Evolutionary conservation across 2,797 vertebrate species (phyloP).

Genomic region (Zalophus californianus): DNA sequence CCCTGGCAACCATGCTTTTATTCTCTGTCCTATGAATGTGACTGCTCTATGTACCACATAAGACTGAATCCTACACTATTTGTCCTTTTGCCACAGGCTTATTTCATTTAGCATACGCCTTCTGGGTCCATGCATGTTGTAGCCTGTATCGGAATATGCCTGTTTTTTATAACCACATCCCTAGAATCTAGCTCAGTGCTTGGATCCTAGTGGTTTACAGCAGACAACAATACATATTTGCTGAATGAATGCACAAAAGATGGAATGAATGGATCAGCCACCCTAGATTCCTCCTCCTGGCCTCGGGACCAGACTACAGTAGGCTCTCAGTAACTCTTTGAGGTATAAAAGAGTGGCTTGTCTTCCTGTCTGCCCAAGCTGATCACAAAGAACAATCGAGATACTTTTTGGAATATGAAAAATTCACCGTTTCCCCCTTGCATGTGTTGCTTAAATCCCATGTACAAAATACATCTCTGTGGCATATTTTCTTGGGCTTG

Average conservation of each 20-base stretch:
- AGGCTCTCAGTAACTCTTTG: not conserved
- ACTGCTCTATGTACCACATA: accelerated
- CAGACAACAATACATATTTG: accelerated
- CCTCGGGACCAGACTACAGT: not conserved
- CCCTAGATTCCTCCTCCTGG: accelerated
- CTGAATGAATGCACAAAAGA: not conserved
- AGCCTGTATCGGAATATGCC: not conserved
- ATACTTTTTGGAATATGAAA: not conserved
- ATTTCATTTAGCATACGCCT: not conserved
- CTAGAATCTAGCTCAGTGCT: not conserved
- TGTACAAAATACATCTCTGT: not conserved
- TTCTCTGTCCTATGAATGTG: not conserved
- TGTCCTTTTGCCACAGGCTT: not conserved
- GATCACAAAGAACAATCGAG: not conserved
- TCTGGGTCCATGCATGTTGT: not conserved
- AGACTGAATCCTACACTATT: not conserved
- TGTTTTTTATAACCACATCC: not conserved
- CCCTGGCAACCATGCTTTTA: not conserved
- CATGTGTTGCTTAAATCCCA: not conserved
- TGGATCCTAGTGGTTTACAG: not conserved
- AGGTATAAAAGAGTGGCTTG: not conserved
- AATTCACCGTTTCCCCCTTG: not conserved
- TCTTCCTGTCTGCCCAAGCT: not conserved
- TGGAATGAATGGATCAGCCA: no score
- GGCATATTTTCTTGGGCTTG: slow-evolving; percentile 69